phyloP scores from a whole-genome alignment of 2,797 vertebrate genomes.

The Sardinella longiceps region DNA sequence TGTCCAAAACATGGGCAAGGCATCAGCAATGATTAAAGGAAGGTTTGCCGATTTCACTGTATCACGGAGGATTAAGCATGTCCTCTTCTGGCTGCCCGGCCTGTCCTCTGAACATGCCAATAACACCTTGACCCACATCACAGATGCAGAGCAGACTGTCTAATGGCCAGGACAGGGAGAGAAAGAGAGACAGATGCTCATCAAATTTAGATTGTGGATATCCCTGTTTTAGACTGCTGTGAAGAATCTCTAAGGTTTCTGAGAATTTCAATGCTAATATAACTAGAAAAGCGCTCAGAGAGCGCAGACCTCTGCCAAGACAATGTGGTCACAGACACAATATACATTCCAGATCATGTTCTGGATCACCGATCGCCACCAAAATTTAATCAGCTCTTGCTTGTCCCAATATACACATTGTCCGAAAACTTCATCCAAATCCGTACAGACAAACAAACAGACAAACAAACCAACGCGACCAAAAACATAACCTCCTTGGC shows the following conservation, averaged over 20 bases:
- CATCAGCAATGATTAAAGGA: background rate
- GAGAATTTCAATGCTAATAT: no score
- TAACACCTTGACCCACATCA: slow-evolving; percentile 18
- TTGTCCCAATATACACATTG: no score
- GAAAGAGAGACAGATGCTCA: background rate
- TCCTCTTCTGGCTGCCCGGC: background rate
- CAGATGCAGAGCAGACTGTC: background rate
- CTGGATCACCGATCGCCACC: no score
- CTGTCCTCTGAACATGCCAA: slow-evolving; percentile 8
- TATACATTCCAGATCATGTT: no score
- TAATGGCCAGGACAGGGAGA: background rate
- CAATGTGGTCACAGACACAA: no score
- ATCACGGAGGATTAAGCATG: background rate
- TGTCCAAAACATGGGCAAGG: background rate
- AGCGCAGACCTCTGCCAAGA: no score
- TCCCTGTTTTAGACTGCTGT: background rate
- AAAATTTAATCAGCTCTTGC: no score
- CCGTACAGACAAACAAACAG: no score
- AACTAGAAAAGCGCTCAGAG: no score
- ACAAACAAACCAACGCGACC: no score
- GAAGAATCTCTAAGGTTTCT: background rate
- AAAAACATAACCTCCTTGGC: no score
- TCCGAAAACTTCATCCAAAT: no score
- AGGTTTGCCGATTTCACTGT: background rate
- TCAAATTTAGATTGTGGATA: background rate